Percentiles rank a stretch among this genome's conserved stretches.
phyloP scores from a whole-genome alignment of 2,797 vertebrate genomes.

The Muraenolepis orangiensis region DNA sequence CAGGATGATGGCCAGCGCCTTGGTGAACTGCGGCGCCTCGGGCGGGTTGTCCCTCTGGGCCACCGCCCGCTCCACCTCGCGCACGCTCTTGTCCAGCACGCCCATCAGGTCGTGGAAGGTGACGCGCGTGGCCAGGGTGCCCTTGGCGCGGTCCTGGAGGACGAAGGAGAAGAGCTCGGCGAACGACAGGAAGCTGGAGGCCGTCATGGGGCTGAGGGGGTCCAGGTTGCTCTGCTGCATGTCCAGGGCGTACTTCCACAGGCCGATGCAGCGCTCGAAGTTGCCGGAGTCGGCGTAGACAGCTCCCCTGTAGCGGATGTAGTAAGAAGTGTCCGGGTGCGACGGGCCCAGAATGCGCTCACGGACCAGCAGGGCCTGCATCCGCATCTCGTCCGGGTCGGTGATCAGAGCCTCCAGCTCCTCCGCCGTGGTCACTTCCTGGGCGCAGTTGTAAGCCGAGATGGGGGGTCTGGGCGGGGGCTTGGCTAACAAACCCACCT shows the following conservation, averaged over 20 bases:
- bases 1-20: constrained; percentile 90
- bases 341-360: constrained; percentile 93
- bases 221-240: constrained; percentile 97
- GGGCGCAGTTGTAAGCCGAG: constrained; percentile 85
- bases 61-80: constrained; percentile 89
- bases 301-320: constrained; percentile 91
- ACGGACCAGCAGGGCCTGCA: constrained; percentile 89
- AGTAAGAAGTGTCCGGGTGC: constrained; percentile 95
- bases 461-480: constrained; percentile 82
- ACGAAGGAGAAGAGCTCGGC: constrained; percentile 96
- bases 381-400: constrained; percentile 94
- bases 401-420: constrained; percentile 92
- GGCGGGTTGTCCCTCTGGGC: constrained; percentile 82
- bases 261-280: constrained; percentile 90
- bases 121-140: constrained; percentile 81
- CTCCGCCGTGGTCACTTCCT: constrained; percentile 81
- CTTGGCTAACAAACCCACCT: constrained; percentile 73
- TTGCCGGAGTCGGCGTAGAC: constrained; percentile 95
- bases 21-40: constrained; percentile 87
- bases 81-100: constrained; percentile 87
- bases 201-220: constrained; percentile 94
- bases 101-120: constrained; percentile 92
- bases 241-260: constrained; percentile 95
- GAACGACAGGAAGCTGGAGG: constrained; percentile 94
- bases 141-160: constrained; percentile 91